These are phyloP conservation scores for Virgularia gustaviana DNA, from an alignment of 92 coral and sea anemone species.

Conservation along the genomic window DNA sequence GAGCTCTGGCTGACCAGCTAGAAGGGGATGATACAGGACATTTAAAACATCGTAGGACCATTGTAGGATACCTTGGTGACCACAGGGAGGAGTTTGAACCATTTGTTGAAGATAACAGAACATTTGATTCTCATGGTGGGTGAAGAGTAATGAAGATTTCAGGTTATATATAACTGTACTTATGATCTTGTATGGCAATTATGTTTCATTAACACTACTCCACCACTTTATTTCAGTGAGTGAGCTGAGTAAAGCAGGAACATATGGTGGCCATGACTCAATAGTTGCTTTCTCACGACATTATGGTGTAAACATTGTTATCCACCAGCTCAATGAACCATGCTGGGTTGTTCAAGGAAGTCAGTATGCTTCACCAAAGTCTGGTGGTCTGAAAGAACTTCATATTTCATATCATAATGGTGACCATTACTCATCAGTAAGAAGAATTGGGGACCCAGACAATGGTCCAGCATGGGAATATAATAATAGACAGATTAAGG, in stretches of 20 bases:
- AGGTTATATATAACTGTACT: too few relatives aligned
- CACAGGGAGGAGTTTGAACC: conserved; percentile 92
- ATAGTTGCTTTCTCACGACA: conserved; percentile 93
- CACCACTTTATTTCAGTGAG: conserved; percentile 57
- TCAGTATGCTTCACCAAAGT: conserved; percentile 43
- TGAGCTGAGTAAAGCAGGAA: conserved; percentile 73
- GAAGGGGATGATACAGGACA: conserved; percentile 90
- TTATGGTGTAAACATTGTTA: conserved; percentile 79
- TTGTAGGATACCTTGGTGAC: conserved; percentile 71
- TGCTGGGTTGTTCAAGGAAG: conserved; percentile 89
- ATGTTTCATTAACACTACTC: not conserved
- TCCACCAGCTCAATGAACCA: conserved; percentile 92
- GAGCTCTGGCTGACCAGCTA: conserved; percentile 92
- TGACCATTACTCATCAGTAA: conserved; percentile 91
- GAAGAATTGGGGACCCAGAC: conserved; percentile 64
- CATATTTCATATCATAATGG: conserved; percentile 93
- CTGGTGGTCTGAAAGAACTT: conserved; percentile 60
- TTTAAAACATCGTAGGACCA: conserved; percentile 74
- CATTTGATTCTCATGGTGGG: conserved; percentile 92
- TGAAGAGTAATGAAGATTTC: too few relatives aligned
- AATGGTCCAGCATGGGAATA: conserved; percentile 86
- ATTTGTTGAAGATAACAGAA: conserved; percentile 82
- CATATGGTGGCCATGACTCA: conserved; percentile 90
- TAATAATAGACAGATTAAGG: conserved; percentile 47
- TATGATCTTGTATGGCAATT: not conserved